A percentile compares a stretch with the other conserved stretches of the same genome.
Evolutionary conservation across 2,113 vertebrate genomes (phyloP).

Genomic region (Melanotaenia duboulayi): DNA sequence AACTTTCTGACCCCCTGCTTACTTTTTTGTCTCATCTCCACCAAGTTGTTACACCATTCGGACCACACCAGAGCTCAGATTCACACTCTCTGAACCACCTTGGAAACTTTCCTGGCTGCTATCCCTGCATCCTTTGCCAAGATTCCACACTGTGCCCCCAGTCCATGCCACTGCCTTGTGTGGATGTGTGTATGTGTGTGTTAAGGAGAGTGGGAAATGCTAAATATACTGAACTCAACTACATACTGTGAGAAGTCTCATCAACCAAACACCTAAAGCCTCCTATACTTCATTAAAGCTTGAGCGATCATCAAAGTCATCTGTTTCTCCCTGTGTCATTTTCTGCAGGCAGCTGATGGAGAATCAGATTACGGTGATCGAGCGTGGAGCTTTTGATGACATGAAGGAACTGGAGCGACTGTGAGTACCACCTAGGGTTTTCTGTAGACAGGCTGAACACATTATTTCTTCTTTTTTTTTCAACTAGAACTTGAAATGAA

Average conservation of each 20-base stretch:
- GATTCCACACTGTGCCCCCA: conserved; percentile 73
- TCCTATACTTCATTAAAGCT: conserved; percentile 52
- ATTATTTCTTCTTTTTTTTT: conserved; percentile 30
- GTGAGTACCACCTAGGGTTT: conserved; percentile 85
- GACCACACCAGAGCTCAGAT: conserved; percentile 71
- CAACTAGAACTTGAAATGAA: conserved; percentile 44
- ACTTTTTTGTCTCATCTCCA: conserved; percentile 58
- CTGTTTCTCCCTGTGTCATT: conserved; percentile 41
- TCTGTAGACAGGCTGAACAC: conserved; percentile 18
- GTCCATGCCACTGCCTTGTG: conserved; percentile 65
- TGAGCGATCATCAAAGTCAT: conserved; percentile 40
- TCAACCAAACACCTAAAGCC: conserved; percentile 37
- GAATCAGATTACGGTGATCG: conserved; percentile 93
- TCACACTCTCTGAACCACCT: conserved; percentile 67
- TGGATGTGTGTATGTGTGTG: conserved; percentile 48
- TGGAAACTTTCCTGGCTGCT: conserved; percentile 80
- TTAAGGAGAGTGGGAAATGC: conserved; percentile 32
- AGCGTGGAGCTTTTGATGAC: conserved; percentile 96
- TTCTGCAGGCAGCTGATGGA: conserved; percentile 96
- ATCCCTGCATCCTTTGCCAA: conserved; percentile 66
- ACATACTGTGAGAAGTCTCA: conserved; percentile 36
- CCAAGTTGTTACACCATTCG: conserved; percentile 51
- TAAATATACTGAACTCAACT: conserved; percentile 44
- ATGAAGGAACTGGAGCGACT: conserved; percentile 98
- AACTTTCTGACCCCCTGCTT: conserved; percentile 56